Conservation (phyloP, 2,113 vertebrate species). For the Patagioenas fasciata region DNA sequence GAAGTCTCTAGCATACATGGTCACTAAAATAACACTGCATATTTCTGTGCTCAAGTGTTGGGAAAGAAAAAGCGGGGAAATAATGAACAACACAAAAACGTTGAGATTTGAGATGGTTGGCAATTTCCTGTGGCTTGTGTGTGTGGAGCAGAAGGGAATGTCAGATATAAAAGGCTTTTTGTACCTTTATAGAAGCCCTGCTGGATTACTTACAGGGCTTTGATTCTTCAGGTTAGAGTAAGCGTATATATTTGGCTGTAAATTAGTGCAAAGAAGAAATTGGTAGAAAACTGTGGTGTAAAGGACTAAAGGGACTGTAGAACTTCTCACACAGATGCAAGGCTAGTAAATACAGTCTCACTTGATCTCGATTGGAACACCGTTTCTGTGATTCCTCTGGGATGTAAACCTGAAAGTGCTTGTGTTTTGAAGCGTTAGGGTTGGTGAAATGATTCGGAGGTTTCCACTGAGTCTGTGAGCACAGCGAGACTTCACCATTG, state of each 20-base stretch:
- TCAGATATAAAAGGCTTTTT: not conserved
- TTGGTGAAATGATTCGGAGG: not conserved
- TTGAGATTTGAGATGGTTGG: not conserved
- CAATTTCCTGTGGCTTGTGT: not conserved
- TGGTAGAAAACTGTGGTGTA: not conserved
- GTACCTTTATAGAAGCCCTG: not conserved
- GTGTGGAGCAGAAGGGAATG: not conserved
- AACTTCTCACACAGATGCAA: accelerated
- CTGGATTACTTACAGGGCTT: not conserved
- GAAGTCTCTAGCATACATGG: not conserved
- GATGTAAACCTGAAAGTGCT: not conserved
- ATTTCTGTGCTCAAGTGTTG: not conserved
- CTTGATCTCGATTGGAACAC: not conserved
- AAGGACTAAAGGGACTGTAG: not conserved
- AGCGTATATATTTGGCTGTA: not conserved
- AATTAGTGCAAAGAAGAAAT: not conserved
- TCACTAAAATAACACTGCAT: not conserved
- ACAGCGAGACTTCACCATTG: not conserved
- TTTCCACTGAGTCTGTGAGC: not conserved
- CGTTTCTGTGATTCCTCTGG: not conserved
- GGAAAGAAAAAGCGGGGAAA: not conserved
- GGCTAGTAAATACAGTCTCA: not conserved
- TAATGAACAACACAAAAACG: not conserved
- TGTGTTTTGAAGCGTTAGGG: not conserved
- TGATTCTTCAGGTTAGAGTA: not conserved